Conservation (phyloP, 2,888 invertebrate species). For the Eilema griseolum region DNA sequence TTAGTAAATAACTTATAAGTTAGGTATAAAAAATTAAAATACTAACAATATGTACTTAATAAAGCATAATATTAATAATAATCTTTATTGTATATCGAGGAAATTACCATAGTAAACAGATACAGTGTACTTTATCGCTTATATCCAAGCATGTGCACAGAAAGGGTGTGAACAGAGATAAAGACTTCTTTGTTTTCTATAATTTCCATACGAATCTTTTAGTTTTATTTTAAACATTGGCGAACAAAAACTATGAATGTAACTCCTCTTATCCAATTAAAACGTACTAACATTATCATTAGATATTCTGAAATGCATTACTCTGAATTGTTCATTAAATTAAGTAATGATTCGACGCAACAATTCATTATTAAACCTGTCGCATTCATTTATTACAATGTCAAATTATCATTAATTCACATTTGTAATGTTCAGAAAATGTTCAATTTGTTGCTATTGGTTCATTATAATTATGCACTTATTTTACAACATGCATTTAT, state of each 20-base stretch:
- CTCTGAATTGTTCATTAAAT: too few species aligned
- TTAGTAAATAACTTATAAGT: too few species aligned
- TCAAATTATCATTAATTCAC: too few species aligned
- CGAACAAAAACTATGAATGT: background rate
- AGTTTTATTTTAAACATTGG: background rate
- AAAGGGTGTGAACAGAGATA: background rate
- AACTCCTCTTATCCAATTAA: background rate
- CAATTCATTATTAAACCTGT: too few species aligned
- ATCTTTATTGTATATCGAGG: background rate
- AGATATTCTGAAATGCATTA: too few species aligned
- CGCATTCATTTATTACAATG: too few species aligned
- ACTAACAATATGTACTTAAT: background rate
- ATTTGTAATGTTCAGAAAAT: too few species aligned
- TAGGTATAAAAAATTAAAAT: too few species aligned
- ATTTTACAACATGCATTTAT: too few species aligned
- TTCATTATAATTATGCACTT: too few species aligned
- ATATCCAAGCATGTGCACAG: background rate
- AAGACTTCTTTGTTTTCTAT: conserved; percentile 1
- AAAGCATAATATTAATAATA: background rate
- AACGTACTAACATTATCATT: background rate
- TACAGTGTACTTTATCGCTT: background rate
- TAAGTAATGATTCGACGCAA: too few species aligned
- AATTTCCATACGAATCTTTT: background rate
- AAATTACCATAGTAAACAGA: background rate
- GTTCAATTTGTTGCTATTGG: too few species aligned